Evolutionary conservation across 2,888 invertebrate species (phyloP).

Genomic region (Mesorhabditis belari): DNA sequence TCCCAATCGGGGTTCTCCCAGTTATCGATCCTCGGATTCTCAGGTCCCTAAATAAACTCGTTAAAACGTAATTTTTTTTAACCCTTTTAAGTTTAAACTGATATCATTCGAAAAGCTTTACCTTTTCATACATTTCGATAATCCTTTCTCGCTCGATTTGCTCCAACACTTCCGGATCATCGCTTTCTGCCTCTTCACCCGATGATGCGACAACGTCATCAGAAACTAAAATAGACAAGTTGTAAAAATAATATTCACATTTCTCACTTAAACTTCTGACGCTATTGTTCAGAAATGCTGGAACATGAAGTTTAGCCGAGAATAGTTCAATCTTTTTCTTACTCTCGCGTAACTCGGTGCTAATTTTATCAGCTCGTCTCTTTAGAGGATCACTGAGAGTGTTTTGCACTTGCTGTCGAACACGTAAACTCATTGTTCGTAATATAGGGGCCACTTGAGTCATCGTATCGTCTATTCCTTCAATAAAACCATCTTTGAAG

Average conservation of each 20-base stretch:
- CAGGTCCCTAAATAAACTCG: too few relatives aligned
- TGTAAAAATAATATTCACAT: too few relatives aligned
- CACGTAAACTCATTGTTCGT: conserved; percentile 21
- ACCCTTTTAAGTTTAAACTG: too few relatives aligned
- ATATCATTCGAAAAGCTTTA: too few relatives aligned
- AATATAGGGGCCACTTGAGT: conserved; percentile 23
- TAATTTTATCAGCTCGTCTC: not conserved
- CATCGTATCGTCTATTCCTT: not conserved
- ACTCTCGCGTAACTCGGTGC: not conserved
- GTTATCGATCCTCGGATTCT: too few relatives aligned
- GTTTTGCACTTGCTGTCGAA: conserved; percentile 21
- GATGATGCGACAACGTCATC: too few relatives aligned
- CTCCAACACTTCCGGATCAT: conserved; percentile 47
- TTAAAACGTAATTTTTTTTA: too few relatives aligned
- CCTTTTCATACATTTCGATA: conserved; percentile 48
- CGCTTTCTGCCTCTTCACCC: too few relatives aligned
- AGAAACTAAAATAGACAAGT: too few relatives aligned
- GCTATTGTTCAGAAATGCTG: not conserved
- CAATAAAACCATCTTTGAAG: not conserved
- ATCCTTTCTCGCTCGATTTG: conserved; percentile 47
- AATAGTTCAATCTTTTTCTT: not conserved
- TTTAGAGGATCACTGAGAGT: conserved; percentile 31
- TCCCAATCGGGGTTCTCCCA: too few relatives aligned
- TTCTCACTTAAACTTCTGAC: not conserved
- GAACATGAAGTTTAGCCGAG: not conserved